phyloP scores from a whole-genome alignment of 2,888 invertebrate species.

The Creontiades dilutus region DNA sequence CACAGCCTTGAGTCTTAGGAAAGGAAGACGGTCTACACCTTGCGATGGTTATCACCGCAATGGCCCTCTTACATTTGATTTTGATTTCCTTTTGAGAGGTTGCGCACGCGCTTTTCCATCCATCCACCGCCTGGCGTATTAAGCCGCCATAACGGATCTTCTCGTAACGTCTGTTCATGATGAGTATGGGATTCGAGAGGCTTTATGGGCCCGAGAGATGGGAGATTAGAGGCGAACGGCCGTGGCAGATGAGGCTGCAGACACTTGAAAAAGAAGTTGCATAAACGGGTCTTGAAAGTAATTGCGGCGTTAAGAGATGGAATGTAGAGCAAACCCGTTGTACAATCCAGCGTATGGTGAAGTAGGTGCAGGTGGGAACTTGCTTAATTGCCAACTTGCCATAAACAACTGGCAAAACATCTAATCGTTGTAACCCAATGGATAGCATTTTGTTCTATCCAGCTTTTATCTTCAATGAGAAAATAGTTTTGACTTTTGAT shows the following conservation, averaged over 20 bases:
- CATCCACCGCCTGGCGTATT: background rate
- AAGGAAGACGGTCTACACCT: background rate
- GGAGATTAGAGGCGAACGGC: background rate
- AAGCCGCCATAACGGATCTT: background rate
- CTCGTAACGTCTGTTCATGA: background rate
- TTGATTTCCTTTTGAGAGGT: background rate
- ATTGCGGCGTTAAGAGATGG: slow-evolving; percentile 11
- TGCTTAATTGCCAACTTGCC: background rate
- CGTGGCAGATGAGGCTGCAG: slow-evolving; percentile 14
- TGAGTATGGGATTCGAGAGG: slow-evolving; percentile 22
- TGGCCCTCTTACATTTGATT: background rate
- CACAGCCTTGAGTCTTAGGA: background rate
- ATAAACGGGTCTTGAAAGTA: background rate
- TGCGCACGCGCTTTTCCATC: background rate
- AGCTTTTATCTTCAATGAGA: too few relatives aligned
- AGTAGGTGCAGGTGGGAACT: slow-evolving; percentile 25
- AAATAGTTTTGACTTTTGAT: too few relatives aligned
- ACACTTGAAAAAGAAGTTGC: slow-evolving; percentile 18
- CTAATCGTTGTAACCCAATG: too few relatives aligned
- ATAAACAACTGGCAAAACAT: background rate
- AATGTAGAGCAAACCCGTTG: slow-evolving; percentile 26
- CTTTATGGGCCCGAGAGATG: background rate
- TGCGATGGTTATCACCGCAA: background rate
- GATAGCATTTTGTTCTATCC: too few relatives aligned
- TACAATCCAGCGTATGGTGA: background rate